Evolutionary conservation across 2,113 vertebrate genomes (phyloP).

Genomic region (Python bivittatus): DNA sequence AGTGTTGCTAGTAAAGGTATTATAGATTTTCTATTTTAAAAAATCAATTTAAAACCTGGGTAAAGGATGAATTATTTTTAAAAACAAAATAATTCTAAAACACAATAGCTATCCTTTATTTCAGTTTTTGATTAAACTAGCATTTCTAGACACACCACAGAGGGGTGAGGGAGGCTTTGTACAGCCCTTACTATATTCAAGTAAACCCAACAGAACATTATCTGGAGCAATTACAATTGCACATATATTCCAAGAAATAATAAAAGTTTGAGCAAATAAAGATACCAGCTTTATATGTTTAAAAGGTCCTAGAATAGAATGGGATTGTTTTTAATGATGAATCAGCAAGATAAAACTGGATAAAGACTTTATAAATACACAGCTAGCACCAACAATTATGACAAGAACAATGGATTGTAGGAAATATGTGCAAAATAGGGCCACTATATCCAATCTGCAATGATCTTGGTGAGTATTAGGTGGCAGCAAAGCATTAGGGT

Average conservation of each 20-base stretch:
- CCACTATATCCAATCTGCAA: background rate
- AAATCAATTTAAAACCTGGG: background rate
- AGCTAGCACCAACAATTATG: background rate
- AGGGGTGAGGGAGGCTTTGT: background rate
- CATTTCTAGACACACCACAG: background rate
- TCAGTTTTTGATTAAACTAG: background rate
- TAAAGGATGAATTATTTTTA: background rate
- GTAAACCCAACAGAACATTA: background rate
- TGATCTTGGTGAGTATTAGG: background rate
- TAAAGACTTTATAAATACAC: background rate
- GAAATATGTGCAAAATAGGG: background rate
- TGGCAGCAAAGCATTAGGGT: background rate
- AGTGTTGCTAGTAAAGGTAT: slow-evolving; percentile 12
- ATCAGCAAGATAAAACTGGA: background rate
- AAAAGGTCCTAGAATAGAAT: background rate
- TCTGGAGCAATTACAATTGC: background rate
- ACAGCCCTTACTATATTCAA: background rate
- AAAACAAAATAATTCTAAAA: background rate
- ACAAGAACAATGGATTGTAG: background rate
- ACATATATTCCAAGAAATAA: background rate
- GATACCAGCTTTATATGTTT: background rate
- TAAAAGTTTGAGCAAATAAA: background rate
- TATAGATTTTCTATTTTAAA: background rate
- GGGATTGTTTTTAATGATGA: background rate
- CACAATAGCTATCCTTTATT: background rate